phyloP scores from a whole-genome alignment of 2,888 invertebrate species.

The Drosophila borborema region DNA sequence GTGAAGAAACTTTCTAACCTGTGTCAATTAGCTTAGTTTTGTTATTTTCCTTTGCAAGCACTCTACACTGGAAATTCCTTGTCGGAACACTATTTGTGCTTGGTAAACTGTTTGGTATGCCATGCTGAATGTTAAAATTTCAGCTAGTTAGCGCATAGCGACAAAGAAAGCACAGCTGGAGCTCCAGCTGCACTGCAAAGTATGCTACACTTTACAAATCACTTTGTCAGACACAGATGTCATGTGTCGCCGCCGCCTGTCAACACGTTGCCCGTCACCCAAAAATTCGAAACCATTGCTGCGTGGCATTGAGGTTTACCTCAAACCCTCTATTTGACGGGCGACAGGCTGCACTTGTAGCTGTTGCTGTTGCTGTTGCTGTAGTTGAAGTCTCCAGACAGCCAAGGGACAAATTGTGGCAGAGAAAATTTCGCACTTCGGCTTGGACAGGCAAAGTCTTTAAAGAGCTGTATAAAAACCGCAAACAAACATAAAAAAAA shows the following conservation, averaged over 20 bases:
- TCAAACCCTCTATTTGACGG: slow-evolving; percentile 47
- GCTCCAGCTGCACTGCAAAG: slow-evolving; percentile 27
- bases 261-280: slow-evolving; percentile 38
- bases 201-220: slow-evolving; percentile 49
- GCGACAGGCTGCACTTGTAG: slow-evolving; percentile 23
- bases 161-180: slow-evolving; percentile 2
- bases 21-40: not conserved
- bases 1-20: not conserved
- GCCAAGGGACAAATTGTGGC: slow-evolving; percentile 1
- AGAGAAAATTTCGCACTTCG: not conserved
- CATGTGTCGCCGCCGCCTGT: slow-evolving; percentile 50
- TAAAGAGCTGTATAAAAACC: slow-evolving; percentile 14
- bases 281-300: slow-evolving; percentile 42
- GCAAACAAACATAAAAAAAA: slow-evolving; percentile 6
- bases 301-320: slow-evolving; percentile 54
- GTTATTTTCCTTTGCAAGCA: not conserved
- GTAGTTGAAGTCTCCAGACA: slow-evolving; percentile 12
- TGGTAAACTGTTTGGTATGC: slow-evolving; percentile 10
- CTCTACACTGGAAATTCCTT: not conserved
- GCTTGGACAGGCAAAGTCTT: not conserved
- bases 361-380: slow-evolving; percentile 1
- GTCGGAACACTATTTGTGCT: not conserved
- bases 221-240: slow-evolving; percentile 53
- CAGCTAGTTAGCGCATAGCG: slow-evolving; percentile 14
- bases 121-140: slow-evolving; percentile 6